Evolutionary conservation across 2,888 invertebrate species (phyloP), one percentile per base, ranked within the genome.

Genomic region (Eupithecia dodoneata): DNA sequence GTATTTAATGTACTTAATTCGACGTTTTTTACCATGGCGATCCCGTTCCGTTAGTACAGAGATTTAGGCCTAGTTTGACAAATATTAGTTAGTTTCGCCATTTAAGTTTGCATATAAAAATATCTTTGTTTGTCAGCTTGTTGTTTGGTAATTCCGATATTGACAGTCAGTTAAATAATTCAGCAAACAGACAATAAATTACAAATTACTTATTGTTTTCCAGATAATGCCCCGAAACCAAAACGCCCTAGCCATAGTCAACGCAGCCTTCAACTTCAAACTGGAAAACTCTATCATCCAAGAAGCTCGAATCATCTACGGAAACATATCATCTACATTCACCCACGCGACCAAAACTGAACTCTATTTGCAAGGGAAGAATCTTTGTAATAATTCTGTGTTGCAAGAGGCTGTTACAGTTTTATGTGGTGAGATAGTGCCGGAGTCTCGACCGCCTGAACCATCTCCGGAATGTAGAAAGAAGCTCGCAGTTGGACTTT

Each of bases 171-270:
- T n/a, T n/a, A n/a, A 30, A 30, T 30, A 30, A 30, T 1, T 30
- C 30, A 1, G 30, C 30, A 30, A 30, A 30, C 30, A 30, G 30
- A 0, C 30, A 0, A 30, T 30, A 30, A 30, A 30, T 30, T 30
- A 30, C 30, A 30, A 30, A 30, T 30, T 1, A 44, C 2, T 18
- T 55, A 13, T 71, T 47, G 5, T 65, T 67, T 81, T 80, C 45
- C 88, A 97, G 97, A 96, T 97, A 67, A 97, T 97, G 96, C 96
- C 97, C 0, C 93, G 97, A 81, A 96, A 96, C 59, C 97, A 97
- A 91, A 97, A 97, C 86, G 96, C 97, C 0, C 96, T 97, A 84
- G 97, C 97, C 0, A 96, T 97, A 77, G 97, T 98, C 0, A 97
- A 97, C 85, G 97, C 97, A 3, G 97, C 96, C 0, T 97, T 97